Base-by-base conservation (phyloP, 2,888 invertebrate species). In the Oscheius sp. region DNA sequence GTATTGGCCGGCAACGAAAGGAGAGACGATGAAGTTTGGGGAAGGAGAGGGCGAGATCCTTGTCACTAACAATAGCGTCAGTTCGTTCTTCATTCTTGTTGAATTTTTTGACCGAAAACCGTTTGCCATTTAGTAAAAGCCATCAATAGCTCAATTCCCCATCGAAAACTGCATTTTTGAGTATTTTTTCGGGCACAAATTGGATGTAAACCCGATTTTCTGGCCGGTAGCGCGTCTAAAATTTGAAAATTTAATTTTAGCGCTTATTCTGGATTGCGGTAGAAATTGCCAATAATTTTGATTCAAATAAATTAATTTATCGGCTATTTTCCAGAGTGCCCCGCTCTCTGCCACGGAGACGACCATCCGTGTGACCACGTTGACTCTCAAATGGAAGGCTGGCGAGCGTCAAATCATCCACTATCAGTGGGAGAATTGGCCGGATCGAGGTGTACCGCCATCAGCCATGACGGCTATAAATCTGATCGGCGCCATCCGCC, bases 371-470 rank as follows among this genome's bases (percentile, higher is more conserved):
- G 72, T 74, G 3, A 69, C 72, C 5, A 71, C 35, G 1, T 45
- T 78, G n/a, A 72, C 63, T 29, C 23, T 77, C 25, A 69, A 75
- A 29, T 75, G 72, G 74, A 73, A 72, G 13, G 74, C 69, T 0
- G 71, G 63, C 12, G 46, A 63, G 16, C 41, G 63, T 7, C 7
- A 18, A 1, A 21, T 83, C 23, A 73, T 68, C 7, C 83, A 83
- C 63, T 79, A 72, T 68, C 82, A 84, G 43, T 80, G 78, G 82
- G 63, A 74, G 23, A 76, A 81, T 56, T 83, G 83, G 83, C 83
- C 83, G 43, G 83, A 83, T 73, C 66, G 79, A 13, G 77, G 79
- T 21, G 77, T 77, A 1, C 79, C 79, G 16, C 53, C 58, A 43
- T 74, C 69, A 35, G 74, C 73, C 13, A 21, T 70, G 21, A 76